Evolutionary conservation across 64 coral and sea anemone genomes (phyloP).

Genomic region (Stylophora pistillata): DNA sequence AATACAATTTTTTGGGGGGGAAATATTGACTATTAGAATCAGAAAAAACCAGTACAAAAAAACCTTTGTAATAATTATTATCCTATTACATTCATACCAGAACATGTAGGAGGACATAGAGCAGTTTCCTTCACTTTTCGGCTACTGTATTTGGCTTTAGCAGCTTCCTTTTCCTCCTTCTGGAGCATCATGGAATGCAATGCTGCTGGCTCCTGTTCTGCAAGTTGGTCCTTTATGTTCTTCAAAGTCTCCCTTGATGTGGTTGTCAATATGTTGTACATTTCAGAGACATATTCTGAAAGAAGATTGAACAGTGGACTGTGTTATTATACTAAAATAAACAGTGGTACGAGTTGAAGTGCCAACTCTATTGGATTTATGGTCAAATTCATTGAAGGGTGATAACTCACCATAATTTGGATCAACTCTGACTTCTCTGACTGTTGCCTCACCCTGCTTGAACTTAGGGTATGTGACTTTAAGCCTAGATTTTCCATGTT

Average conservation of each 20-base stretch:
- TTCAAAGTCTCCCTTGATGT: not conserved
- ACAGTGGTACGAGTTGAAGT: not conserved
- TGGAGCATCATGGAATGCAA: not conserved
- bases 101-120: slow-evolving; percentile 33
- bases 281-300: not conserved
- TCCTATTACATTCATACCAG: too few species aligned
- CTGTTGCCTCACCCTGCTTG: slow-evolving; percentile 20
- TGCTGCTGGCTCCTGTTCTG: slow-evolving; percentile 6
- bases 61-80: too few species aligned
- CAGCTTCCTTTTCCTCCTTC: not conserved
- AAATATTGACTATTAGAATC: too few species aligned
- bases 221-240: not conserved
- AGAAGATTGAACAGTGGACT: not conserved
- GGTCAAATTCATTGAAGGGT: too few species aligned
- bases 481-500: too few species aligned
- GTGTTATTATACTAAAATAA: too few species aligned
- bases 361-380: not conserved
- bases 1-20: slow-evolving; percentile 10
- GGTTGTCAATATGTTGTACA: not conserved
- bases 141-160: not conserved
- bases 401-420: not conserved
- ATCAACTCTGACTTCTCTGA: slow-evolving; percentile 1
- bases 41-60: too few species aligned
- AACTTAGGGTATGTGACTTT: slow-evolving; percentile 6
- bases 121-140: slow-evolving; percentile 3